Evolutionary conservation across 2,888 invertebrate species (phyloP).

Genomic region (Gortyna flavago): DNA sequence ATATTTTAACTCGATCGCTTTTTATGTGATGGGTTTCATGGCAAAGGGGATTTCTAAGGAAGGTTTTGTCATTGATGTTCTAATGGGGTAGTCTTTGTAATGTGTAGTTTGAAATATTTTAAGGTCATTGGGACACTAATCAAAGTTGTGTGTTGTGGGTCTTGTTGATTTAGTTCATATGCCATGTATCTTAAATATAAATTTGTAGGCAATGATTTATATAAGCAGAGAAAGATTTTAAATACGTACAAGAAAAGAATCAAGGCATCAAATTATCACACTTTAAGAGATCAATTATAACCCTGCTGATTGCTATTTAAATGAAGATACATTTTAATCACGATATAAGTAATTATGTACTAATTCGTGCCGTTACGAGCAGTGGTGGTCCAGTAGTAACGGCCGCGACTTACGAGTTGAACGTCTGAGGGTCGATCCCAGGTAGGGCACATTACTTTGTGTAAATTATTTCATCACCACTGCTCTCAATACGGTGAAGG

Average conservation of each 20-base stretch:
- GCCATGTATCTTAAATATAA: neutral
- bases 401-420: no score
- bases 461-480: no score
- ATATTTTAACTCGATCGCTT: conserved; percentile 40
- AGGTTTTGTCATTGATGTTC: neutral
- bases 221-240: neutral
- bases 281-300: neutral
- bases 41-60: neutral
- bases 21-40: conserved; percentile 18
- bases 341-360: neutral
- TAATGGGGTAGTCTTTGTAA: neutral
- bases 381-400: no score
- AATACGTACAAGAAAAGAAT: neutral
- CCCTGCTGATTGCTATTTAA: neutral
- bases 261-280: neutral
- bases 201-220: neutral
- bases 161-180: neutral
- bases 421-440: no score
- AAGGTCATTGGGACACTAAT: neutral
- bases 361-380: no score
- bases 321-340: neutral
- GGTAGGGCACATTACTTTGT: no score
- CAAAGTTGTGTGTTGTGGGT: neutral
- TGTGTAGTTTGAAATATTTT: neutral
- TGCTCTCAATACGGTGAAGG: no score